phyloP scores from a whole-genome alignment of 37 sponge, comb jelly and placozoan species.

The Ephydatia muelleri region DNA sequence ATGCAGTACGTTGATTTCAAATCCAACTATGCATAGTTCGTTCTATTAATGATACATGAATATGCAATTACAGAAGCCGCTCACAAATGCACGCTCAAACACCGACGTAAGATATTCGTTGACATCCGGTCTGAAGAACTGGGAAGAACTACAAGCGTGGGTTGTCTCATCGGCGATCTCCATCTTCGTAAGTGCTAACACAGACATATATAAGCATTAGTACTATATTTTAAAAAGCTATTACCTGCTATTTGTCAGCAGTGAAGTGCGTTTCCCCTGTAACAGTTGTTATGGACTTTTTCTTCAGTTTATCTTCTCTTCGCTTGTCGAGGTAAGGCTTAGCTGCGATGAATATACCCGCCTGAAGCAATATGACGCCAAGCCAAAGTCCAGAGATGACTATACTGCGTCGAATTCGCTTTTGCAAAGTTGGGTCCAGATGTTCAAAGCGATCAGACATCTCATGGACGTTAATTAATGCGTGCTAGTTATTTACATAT shows the following conservation, averaged over 20 bases:
- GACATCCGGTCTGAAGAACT: neutral
- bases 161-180: neutral
- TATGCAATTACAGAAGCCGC: neutral
- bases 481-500: too few relatives aligned
- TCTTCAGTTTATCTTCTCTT: conserved; percentile 51
- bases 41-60: too few relatives aligned
- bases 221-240: neutral
- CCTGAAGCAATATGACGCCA: conserved; percentile 43
- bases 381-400: conserved; percentile 54
- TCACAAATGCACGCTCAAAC: neutral
- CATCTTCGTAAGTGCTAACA: neutral
- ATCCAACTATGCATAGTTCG: too few relatives aligned
- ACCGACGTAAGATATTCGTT: neutral
- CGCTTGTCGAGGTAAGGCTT: conserved; percentile 66
- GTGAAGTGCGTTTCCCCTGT: neutral
- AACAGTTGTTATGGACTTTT: neutral
- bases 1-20: too few relatives aligned
- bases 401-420: conserved; percentile 46
- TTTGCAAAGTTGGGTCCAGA: conserved; percentile 37
- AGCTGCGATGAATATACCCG: conserved; percentile 38
- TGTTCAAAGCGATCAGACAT: conserved; percentile 19
- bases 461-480: neutral
- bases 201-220: neutral
- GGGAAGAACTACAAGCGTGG: neutral
- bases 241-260: neutral